Percentiles rank a stretch among this genome's conserved stretches.
phyloP scores from a whole-genome alignment of 2,888 invertebrate species.

The Gymnocheta viridis region DNA sequence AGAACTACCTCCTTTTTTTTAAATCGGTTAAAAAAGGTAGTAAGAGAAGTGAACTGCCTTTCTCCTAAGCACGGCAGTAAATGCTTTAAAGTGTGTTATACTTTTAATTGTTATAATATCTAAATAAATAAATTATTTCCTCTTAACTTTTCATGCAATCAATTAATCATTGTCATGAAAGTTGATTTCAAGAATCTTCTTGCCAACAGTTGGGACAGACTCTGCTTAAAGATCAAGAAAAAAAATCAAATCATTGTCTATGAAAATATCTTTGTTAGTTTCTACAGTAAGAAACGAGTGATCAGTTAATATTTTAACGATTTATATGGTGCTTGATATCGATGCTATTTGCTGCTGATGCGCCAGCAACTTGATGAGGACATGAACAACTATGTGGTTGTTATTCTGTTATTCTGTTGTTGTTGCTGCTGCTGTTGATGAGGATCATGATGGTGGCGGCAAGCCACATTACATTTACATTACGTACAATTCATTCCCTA shows the following conservation, averaged over 20 bases:
- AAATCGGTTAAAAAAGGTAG: no score
- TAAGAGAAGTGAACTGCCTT: no score
- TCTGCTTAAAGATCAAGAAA: neutral
- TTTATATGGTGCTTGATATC: slow-evolving; percentile 66
- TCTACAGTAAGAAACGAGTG: slow-evolving; percentile 25
- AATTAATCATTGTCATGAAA: slow-evolving; percentile 68
- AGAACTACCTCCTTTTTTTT: no score
- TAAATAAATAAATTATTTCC: neutral
- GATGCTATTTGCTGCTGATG: slow-evolving; percentile 56
- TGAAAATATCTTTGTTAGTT: slow-evolving; percentile 66
- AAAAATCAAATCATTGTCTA: slow-evolving; percentile 35
- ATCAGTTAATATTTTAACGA: slow-evolving; percentile 62
- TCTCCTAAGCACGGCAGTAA: no score
- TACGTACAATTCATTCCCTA: slow-evolving; percentile 58
- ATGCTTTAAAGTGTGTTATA: neutral
- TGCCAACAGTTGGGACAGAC: neutral
- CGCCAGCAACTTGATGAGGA: slow-evolving; percentile 56
- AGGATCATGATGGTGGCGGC: slow-evolving; percentile 66
- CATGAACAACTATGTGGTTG: slow-evolving; percentile 25
- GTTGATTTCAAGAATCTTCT: slow-evolving; percentile 2
- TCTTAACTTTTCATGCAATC: slow-evolving; percentile 49
- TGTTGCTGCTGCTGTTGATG: slow-evolving; percentile 29
- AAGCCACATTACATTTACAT: slow-evolving; percentile 62
- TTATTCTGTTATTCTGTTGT: neutral
- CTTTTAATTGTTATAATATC: neutral